phyloP scores from a whole-genome alignment of 2,113 vertebrate species.

The Varanus salvator region DNA sequence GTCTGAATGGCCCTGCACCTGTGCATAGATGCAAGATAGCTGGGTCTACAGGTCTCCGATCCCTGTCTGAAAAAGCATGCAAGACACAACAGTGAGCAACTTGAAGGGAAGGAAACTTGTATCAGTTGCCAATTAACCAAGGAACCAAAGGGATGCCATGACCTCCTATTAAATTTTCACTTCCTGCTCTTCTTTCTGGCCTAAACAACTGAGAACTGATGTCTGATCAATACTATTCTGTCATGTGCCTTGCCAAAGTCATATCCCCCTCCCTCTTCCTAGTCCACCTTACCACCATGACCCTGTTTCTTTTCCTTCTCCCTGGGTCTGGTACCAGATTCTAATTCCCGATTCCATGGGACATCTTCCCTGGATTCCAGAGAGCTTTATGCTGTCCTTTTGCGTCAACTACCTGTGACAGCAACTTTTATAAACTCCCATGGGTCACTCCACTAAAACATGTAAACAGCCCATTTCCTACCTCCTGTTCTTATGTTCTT shows the following conservation, averaged over 20 bases:
- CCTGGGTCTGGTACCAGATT: neutral
- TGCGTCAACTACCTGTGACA: neutral
- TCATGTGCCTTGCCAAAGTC: no score
- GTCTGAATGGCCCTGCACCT: neutral
- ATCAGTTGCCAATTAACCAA: neutral
- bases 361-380: neutral
- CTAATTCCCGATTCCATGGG: neutral
- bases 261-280: neutral
- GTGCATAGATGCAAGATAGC: neutral
- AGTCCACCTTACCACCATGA: neutral
- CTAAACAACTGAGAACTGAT: neutral
- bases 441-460: constrained; percentile 4
- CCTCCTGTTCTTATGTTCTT: constrained; percentile 16
- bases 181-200: neutral
- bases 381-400: neutral
- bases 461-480: constrained; percentile 48
- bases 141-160: neutral
- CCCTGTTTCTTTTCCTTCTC: neutral
- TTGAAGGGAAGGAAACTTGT: neutral
- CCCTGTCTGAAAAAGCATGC: neutral
- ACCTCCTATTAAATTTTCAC: neutral
- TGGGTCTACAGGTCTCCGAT: neutral
- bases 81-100: neutral
- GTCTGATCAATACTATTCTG: neutral
- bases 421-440: neutral